Evolutionary conservation across 2,888 invertebrate species (phyloP).

Genomic region (Eilema caniola): DNA sequence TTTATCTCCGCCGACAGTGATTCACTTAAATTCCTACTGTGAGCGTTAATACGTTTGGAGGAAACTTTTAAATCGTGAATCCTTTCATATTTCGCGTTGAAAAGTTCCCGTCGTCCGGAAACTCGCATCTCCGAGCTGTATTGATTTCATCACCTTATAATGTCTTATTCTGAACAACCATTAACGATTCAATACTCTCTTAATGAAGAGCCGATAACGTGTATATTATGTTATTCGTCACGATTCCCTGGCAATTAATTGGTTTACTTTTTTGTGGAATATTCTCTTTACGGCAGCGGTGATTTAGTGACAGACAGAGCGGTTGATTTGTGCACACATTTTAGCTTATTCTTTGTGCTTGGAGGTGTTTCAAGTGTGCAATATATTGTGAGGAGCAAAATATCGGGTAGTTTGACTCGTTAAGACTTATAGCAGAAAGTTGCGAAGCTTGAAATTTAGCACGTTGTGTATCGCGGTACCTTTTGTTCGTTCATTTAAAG

Average conservation of each 20-base stretch:
- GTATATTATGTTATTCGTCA: conserved; percentile 82
- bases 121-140: conserved; percentile 72
- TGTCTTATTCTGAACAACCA: conserved; percentile 73
- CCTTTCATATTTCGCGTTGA: conserved; percentile 59
- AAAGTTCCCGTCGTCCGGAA: conserved; percentile 69
- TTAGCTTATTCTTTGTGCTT: conserved; percentile 76
- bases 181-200: conserved; percentile 83
- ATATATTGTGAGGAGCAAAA: conserved; percentile 78
- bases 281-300: conserved; percentile 73
- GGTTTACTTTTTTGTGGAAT: conserved; percentile 72
- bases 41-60: conserved; percentile 60
- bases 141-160: conserved; percentile 80
- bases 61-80: conserved; percentile 62
- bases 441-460: conserved; percentile 62
- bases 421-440: conserved; percentile 71
- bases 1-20: conserved; percentile 68
- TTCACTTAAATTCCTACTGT: conserved; percentile 70
- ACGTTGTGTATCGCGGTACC: conserved; percentile 39
- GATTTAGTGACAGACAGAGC: conserved; percentile 75
- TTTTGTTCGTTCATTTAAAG: conserved; percentile 48
- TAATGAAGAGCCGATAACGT: conserved; percentile 85
- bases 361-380: conserved; percentile 73
- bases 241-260: conserved; percentile 79
- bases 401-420: conserved; percentile 75
- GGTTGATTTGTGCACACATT: conserved; percentile 80